Evolutionary conservation across 2,113 vertebrate genomes (phyloP).

Genomic region (Clupea harengus): DNA sequence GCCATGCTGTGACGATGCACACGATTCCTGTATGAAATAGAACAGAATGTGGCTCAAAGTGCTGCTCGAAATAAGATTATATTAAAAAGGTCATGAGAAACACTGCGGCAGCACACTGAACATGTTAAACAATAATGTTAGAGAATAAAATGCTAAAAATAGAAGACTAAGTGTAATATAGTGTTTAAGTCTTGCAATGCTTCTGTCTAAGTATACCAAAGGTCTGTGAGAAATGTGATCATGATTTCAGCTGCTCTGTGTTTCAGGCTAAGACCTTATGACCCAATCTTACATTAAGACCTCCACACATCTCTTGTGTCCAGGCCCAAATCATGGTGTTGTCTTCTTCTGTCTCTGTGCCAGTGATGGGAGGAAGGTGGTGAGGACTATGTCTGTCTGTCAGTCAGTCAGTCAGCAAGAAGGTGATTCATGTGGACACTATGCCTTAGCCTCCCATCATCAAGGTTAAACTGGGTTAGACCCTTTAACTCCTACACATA

Average conservation of each 20-base stretch:
- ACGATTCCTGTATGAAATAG: background rate
- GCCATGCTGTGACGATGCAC: background rate
- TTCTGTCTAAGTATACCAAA: no score
- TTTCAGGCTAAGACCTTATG: background rate
- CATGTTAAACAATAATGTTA: background rate
- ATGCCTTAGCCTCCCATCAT: background rate
- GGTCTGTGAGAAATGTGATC: no score
- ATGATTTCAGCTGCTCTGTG: background rate
- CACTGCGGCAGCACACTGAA: background rate
- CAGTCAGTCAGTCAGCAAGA: background rate
- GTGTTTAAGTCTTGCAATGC: no score
- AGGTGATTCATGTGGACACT: constrained; percentile 38
- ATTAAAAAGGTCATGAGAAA: background rate
- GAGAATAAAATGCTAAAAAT: background rate
- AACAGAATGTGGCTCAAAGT: background rate
- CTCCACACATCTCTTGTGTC: background rate
- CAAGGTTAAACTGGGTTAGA: constrained; percentile 5
- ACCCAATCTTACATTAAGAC: background rate
- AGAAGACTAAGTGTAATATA: background rate
- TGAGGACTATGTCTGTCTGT: background rate
- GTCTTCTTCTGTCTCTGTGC: background rate
- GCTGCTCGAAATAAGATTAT: background rate
- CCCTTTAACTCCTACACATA: background rate
- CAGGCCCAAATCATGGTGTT: background rate
- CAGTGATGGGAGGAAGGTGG: background rate